A percentile compares a stretch with the other conserved stretches of the same genome.
These are phyloP conservation scores for Palloptera scutellata DNA, from an alignment of 2,888 invertebrate genomes.

Conservation along the genomic window DNA sequence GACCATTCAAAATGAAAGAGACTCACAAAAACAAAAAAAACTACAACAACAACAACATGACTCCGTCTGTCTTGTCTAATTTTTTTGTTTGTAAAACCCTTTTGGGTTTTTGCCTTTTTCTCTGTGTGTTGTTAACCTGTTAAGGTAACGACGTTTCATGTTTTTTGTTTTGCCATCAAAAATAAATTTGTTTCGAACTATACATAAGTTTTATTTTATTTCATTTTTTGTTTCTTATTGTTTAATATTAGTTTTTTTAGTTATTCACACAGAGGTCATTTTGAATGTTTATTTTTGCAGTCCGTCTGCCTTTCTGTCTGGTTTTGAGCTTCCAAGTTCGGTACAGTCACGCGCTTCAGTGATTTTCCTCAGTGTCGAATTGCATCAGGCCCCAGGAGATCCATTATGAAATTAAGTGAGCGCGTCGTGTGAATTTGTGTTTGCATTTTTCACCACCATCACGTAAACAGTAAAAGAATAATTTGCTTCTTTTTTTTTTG, in stretches of 20 bases:
- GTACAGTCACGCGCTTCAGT: conserved; percentile 35
- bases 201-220: conserved; percentile 1
- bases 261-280: not conserved
- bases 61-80: not conserved
- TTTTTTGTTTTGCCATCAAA: conserved; percentile 1
- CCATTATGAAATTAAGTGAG: not conserved
- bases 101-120: not conserved
- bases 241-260: conserved; percentile 9
- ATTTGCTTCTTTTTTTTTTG: too few relatives aligned
- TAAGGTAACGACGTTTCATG: too few relatives aligned
- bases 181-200: conserved; percentile 14
- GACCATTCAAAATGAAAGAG: not conserved
- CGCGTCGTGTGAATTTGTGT: conserved; percentile 16
- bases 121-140: too few relatives aligned
- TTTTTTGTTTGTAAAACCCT: not conserved
- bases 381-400: conserved; percentile 7
- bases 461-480: too few relatives aligned
- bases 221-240: not conserved
- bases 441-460: too few relatives aligned
- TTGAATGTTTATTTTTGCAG: conserved; percentile 26
- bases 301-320: not conserved
- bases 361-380: conserved; percentile 27
- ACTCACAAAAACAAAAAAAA: too few relatives aligned
- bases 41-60: too few relatives aligned
- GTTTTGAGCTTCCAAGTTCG: conserved; percentile 35